Evolutionary conservation across 2,797 vertebrate species (phyloP).

Genomic region (Peromyscus aztecus): DNA sequence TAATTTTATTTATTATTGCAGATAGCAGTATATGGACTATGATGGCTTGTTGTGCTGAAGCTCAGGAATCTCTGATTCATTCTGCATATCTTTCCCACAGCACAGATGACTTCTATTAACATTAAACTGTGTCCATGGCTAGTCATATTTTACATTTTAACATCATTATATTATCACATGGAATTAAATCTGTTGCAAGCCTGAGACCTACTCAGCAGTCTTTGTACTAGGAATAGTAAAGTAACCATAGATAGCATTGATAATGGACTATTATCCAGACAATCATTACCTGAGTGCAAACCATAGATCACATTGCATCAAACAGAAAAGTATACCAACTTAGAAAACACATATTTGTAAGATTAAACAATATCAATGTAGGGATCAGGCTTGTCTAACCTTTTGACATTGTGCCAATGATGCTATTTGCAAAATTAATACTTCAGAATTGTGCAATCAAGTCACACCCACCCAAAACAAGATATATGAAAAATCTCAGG

Average conservation of each 20-base stretch:
- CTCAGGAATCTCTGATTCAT: background rate
- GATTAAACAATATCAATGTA: background rate
- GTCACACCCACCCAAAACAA: background rate
- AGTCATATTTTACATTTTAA: constrained; percentile 40
- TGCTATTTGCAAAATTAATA: background rate
- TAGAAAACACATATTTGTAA: background rate
- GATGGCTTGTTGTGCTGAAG: constrained; percentile 38
- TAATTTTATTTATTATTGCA: background rate
- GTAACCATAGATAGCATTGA: background rate
- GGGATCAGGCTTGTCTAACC: background rate
- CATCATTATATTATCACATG: background rate
- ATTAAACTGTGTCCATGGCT: background rate
- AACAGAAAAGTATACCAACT: background rate
- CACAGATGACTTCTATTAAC: constrained; percentile 31
- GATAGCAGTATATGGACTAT: background rate
- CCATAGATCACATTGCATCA: background rate
- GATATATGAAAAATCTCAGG: background rate
- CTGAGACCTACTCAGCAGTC: background rate
- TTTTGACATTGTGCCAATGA: background rate
- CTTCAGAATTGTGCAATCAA: background rate
- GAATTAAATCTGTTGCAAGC: constrained; percentile 13
- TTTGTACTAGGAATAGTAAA: constrained; percentile 36
- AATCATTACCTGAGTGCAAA: background rate
- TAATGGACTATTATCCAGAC: background rate
- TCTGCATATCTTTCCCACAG: background rate